phyloP scores from a whole-genome alignment of 2,113 vertebrate species.

The Misgurnus mizolepis region DNA sequence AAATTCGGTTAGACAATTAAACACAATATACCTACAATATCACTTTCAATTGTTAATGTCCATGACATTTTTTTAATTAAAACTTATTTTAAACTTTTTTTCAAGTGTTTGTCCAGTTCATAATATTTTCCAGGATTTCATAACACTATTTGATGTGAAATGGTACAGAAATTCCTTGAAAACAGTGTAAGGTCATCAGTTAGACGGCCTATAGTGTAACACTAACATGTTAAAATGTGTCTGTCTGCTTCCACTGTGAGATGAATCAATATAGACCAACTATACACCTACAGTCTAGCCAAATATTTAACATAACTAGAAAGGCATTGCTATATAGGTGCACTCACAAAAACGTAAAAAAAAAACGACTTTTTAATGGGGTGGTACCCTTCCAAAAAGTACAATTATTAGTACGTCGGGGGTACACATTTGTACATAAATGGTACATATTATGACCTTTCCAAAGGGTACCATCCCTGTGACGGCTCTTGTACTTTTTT shows the following conservation, averaged over 20 bases:
- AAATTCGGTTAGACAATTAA: too few species aligned
- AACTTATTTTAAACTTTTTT: neutral
- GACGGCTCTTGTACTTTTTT: too few species aligned
- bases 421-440: too few species aligned
- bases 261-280: slow-evolving; percentile 38
- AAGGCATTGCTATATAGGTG: too few species aligned
- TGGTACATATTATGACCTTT: too few species aligned
- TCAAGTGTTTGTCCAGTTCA: neutral
- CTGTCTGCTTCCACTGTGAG: slow-evolving; percentile 39
- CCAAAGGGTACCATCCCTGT: too few species aligned
- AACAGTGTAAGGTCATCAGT: neutral
- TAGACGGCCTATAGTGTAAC: neutral
- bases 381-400: too few species aligned
- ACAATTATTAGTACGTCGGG: too few species aligned
- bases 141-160: neutral
- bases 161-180: neutral
- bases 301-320: neutral
- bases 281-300: slow-evolving; percentile 26
- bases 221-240: slow-evolving; percentile 13
- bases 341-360: neutral
- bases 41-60: neutral
- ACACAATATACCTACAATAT: neutral
- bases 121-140: neutral
- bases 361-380: too few species aligned
- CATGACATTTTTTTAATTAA: slow-evolving; percentile 2